Evolutionary conservation across 2,113 vertebrate species (phyloP).

Genomic region (Perognathus longimembris): DNA sequence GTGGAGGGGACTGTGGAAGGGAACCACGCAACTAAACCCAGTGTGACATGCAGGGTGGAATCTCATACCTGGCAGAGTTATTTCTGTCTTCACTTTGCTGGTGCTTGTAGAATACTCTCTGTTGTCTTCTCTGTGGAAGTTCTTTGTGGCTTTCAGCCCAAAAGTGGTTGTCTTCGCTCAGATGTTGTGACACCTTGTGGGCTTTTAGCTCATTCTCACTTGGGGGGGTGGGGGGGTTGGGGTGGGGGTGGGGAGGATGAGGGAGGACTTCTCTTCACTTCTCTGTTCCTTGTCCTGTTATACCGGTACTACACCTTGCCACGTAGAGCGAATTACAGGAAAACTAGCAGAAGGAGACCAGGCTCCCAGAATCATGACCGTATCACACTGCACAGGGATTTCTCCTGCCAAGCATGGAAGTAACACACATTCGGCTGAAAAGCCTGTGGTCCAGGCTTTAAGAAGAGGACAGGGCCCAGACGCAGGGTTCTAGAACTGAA

Average conservation of each 20-base stretch:
- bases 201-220: background rate
- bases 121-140: too few relatives aligned
- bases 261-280: too few relatives aligned
- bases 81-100: too few relatives aligned
- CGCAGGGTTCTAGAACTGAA: background rate
- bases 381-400: rapidly evolving
- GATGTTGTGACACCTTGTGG: background rate
- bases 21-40: background rate
- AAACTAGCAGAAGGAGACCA: background rate
- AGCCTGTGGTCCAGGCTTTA: background rate
- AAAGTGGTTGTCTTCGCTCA: background rate
- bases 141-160: background rate
- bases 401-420: background rate
- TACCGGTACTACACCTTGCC: too few relatives aligned
- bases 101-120: too few relatives aligned
- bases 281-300: too few relatives aligned
- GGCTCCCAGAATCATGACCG: background rate
- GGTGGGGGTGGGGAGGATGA: too few relatives aligned
- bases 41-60: rapidly evolving
- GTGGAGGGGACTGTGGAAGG: background rate
- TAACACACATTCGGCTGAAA: rapidly evolving
- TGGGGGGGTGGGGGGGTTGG: background rate
- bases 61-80: rapidly evolving
- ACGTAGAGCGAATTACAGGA: rapidly evolving
- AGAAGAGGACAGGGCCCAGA: background rate